Evolutionary conservation across 2,113 vertebrate genomes (phyloP), one percentile per base, ranked within the genome.

Genomic region (Callocephalon fimbriatum): DNA sequence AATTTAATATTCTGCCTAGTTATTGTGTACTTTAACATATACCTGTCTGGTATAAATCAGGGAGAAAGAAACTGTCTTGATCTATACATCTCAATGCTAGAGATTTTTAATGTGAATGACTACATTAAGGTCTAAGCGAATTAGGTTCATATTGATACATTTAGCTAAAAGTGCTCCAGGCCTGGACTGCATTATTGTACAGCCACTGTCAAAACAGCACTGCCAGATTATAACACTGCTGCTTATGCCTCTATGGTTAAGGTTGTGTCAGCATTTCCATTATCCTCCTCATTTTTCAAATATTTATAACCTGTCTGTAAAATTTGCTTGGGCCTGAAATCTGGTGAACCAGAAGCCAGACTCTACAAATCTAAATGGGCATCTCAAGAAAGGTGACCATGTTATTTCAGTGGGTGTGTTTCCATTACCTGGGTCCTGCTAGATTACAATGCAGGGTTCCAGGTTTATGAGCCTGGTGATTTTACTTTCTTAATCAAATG

Each of bases 261-360:
- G 59, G 26, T 51, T 75, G 12, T 86, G 66, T 93, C 78, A 91
- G 84, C 73, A 88, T 80, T 96, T 95, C 63, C 78, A 88, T 94
- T 86, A 94, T 70, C 86, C 66, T 91, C 62, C 31, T 47, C 40
- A 74, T 92, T 91, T 94, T 74, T 95, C 71, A 93, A 87, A 92
- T 77, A 78, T 92, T 92, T 90, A 75, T 87, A 75, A 95, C 45
- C 85, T 88, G 74, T 38, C 63, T 18, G 29, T 82, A 97, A 93
- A 92, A 78, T 94, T 5, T 77, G 31, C 42, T 91, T 79, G 81
- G 20, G 48, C 19, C 44, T 78, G 88, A 95, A 94, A 86, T 48
- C 75, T 85, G 70, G 42, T 94, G 71, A 91, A 79, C 15, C 37
- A 90, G 67, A 90, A 88, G 44, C 22, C 71, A 48, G 56, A 54